Evolutionary conservation across 2,797 vertebrate species (phyloP), one percentile per base, ranked within the genome.

Genomic region (Halcyon badia): DNA sequence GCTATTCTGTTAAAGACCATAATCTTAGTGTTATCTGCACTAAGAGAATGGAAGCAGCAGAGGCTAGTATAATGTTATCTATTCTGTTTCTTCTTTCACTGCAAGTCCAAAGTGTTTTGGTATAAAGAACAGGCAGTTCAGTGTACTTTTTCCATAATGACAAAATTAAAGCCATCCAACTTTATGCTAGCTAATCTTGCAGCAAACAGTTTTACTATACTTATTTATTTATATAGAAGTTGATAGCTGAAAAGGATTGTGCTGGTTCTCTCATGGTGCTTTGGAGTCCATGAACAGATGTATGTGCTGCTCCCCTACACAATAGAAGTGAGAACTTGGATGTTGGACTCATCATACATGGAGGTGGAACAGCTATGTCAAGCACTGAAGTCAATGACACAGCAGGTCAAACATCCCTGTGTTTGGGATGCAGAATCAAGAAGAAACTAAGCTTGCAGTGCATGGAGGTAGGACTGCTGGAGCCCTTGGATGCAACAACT

Each of bases 281-380:
- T 75, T 70, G 54, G 25, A 65, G 57, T 2, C 0, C 37, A 25
- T 10, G 30, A 68, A 60, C 25, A 83, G 77, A 41, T 3, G 2
- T 5, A 20, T 41, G 57, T 14, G 21, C 51, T 49, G 14, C 14
- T 69, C 9, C 44, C 22, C 49, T 51, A 9, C 22, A 31, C 58
- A 85, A n/a, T 1, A 56, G 31, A 70, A 58, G 35, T 3, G 41
- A 75, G 24, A 52, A 52, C 8, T 31, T 9, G 3, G 35, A 30
- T 56, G 44, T 11, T 26, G 60, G 14, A 64, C 37, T 18, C 39
- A 56, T 12, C 0, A 0, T 3, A 2, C 8, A 0, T 0, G 6
- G 35, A 83, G 35, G 24, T 0, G 0, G 14, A 60, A 60, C 46
- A 70, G 48, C 62, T 25, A 20, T 13, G 21, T n/a, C 3, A 2